A percentile compares a stretch with the other conserved stretches of the same genome.
Evolutionary conservation across 2,888 invertebrate species (phyloP).

Genomic region (Hymenopus coronatus): DNA sequence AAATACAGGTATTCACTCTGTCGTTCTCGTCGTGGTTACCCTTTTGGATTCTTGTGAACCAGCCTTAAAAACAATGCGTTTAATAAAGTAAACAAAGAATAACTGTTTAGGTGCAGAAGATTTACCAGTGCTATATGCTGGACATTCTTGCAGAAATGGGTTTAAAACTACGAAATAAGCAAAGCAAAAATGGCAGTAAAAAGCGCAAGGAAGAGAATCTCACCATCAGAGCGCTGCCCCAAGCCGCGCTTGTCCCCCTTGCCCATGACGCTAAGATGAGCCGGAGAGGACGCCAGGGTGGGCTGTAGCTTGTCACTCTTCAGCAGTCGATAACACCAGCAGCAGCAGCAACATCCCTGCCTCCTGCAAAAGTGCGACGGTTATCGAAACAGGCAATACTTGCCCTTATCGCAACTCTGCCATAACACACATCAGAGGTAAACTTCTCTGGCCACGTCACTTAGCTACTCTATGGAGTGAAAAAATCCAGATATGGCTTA

Average conservation of each 20-base stretch:
- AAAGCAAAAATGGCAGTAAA: neutral
- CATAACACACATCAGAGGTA: too few species aligned
- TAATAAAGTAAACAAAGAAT: too few species aligned
- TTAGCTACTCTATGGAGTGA: too few species aligned
- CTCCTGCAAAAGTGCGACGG: neutral
- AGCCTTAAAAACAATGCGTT: too few species aligned
- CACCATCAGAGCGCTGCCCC: constrained; percentile 51
- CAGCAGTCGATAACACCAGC: neutral
- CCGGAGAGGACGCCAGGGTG: constrained; percentile 4
- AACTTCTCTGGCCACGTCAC: too few species aligned
- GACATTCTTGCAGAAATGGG: neutral
- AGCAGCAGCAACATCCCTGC: neutral
- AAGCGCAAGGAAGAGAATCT: neutral
- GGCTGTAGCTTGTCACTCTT: neutral
- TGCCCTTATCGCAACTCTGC: too few species aligned
- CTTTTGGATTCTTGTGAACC: too few species aligned
- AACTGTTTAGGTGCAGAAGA: too few species aligned
- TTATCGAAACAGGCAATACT: neutral
- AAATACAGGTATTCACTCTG: too few species aligned
- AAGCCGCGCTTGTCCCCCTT: constrained; percentile 52
- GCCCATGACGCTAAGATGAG: constrained; percentile 45
- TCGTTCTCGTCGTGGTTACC: too few species aligned
- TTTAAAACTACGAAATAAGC: neutral
- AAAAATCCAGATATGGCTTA: too few species aligned
- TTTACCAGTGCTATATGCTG: neutral